These are phyloP conservation scores for Hypomecis punctinalis DNA, from an alignment of 2,888 invertebrate species.

Conservation along the genomic window DNA sequence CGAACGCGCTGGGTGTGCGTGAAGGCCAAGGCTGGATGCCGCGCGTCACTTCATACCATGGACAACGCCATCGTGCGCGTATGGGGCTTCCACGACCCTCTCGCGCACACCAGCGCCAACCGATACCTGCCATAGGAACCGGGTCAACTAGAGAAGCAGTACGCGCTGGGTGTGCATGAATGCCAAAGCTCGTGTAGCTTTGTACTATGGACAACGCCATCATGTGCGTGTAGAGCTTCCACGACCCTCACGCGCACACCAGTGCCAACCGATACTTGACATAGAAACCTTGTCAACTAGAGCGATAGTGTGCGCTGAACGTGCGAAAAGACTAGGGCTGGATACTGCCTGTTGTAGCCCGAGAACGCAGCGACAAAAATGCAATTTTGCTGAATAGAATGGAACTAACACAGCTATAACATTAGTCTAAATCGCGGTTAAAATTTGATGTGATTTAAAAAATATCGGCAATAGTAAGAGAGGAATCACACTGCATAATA, in stretches of 20 bases:
- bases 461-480: no score
- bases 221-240: slow-evolving; percentile 78
- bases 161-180: slow-evolving; percentile 79
- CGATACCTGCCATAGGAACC: slow-evolving; percentile 39
- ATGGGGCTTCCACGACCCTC: slow-evolving; percentile 78
- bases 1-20: slow-evolving; percentile 80
- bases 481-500: no score
- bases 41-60: slow-evolving; percentile 77
- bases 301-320: slow-evolving; percentile 64
- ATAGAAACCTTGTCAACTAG: no score
- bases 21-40: slow-evolving; percentile 78
- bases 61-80: slow-evolving; percentile 80
- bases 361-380: no score
- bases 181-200: slow-evolving; percentile 77
- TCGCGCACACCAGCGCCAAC: slow-evolving; percentile 77
- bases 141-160: no score
- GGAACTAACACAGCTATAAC: no score
- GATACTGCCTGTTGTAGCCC: slow-evolving; percentile 68
- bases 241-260: slow-evolving; percentile 75
- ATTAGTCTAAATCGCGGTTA: no score
- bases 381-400: no score
- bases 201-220: slow-evolving; percentile 80
- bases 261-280: slow-evolving; percentile 65
- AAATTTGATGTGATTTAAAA: no score
- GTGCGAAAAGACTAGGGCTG: slow-evolving; percentile 79